These are phyloP conservation scores for Monochamus alternatus DNA, from an alignment of 2,888 invertebrate species.

Conservation along the genomic window DNA sequence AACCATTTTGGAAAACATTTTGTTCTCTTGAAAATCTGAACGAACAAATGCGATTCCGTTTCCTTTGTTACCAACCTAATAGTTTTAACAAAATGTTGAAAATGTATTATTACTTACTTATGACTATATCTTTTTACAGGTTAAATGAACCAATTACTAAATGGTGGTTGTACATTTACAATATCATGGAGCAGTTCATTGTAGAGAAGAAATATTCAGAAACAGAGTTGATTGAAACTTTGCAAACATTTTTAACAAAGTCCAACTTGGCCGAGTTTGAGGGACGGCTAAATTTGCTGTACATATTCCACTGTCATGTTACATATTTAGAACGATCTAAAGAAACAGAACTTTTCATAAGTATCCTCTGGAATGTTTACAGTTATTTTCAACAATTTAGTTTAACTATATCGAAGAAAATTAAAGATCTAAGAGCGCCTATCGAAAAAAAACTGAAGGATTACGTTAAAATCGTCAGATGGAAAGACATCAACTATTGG, in stretches of 20 bases:
- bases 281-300: slow-evolving; percentile 83
- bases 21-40: too few relatives aligned
- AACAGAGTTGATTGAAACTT: slow-evolving; percentile 73
- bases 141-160: slow-evolving; percentile 81
- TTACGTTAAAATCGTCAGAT: slow-evolving; percentile 94
- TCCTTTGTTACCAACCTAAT: too few relatives aligned
- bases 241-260: slow-evolving; percentile 88
- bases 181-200: slow-evolving; percentile 79
- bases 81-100: too few relatives aligned
- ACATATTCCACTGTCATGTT: slow-evolving; percentile 87
- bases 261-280: slow-evolving; percentile 89
- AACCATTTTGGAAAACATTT: too few relatives aligned
- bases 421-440: slow-evolving; percentile 82
- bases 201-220: slow-evolving; percentile 62
- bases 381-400: slow-evolving; percentile 89
- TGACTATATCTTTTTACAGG: slow-evolving; percentile 65
- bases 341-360: slow-evolving; percentile 74
- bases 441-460: slow-evolving; percentile 94
- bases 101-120: neutral
- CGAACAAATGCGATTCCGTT: too few relatives aligned
- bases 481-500: slow-evolving; percentile 96
- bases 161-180: slow-evolving; percentile 94
- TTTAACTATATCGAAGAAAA: slow-evolving; percentile 76
- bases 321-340: slow-evolving; percentile 71
- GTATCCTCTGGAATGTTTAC: slow-evolving; percentile 86